Conservation (phyloP, 2,113 vertebrate species). For the Xenotilapia longispinis region DNA sequence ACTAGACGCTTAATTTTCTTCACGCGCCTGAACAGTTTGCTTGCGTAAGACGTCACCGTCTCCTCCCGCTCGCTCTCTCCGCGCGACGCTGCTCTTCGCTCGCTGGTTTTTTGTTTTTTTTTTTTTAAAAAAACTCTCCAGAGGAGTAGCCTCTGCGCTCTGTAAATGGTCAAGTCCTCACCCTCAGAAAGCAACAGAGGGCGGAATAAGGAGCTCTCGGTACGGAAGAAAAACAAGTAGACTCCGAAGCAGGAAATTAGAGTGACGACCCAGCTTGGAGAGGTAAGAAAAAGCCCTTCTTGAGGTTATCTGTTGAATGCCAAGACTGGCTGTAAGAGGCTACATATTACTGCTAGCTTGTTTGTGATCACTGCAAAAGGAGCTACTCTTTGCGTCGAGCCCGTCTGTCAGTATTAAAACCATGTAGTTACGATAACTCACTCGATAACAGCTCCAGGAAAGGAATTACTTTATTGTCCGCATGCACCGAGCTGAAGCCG, state of each 20-base stretch:
- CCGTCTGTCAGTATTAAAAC: background rate
- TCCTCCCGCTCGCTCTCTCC: background rate
- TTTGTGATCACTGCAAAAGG: background rate
- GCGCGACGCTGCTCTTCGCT: background rate
- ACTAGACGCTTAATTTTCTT: background rate
- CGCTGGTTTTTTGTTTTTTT: background rate
- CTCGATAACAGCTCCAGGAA: background rate
- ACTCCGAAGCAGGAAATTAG: background rate
- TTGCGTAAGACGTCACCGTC: background rate
- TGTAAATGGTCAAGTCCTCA: background rate
- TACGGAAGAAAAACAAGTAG: background rate
- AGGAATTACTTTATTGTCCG: background rate
- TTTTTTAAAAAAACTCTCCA: background rate
- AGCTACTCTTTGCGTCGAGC: background rate
- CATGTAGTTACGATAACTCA: background rate
- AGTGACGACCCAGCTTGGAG: background rate
- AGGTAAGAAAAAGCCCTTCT: background rate
- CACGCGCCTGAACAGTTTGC: background rate
- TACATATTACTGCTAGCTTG: background rate
- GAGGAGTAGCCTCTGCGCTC: background rate
- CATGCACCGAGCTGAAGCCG: background rate
- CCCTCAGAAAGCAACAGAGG: background rate
- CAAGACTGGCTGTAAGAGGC: background rate
- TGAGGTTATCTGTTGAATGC: background rate
- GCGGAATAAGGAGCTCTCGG: slow-evolving; percentile 13